phyloP scores from a whole-genome alignment of 2,888 invertebrate genomes.

The Cyaniris semiargus region DNA sequence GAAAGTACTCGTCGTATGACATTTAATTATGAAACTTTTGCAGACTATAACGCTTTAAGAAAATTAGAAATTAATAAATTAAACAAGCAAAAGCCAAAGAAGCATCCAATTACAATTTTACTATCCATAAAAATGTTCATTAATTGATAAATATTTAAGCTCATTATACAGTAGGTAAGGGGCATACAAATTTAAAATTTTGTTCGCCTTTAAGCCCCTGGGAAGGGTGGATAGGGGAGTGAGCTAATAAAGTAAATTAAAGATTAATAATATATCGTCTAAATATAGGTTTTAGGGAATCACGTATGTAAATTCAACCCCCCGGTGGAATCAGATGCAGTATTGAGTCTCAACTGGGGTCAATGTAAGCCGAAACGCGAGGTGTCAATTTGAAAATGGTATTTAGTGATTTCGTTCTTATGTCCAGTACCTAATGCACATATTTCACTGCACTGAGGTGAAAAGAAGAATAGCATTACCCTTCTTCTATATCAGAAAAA shows the following conservation, averaged over 20 bases:
- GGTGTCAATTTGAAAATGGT: not conserved
- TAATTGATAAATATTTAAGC: slow-evolving; percentile 31
- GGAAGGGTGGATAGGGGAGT: slow-evolving; percentile 66
- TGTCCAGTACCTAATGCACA: too few species aligned
- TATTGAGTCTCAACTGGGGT: slow-evolving; percentile 48
- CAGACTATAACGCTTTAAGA: not conserved
- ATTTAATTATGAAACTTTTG: not conserved
- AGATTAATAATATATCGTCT: slow-evolving; percentile 79
- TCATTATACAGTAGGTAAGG: slow-evolving; percentile 54
- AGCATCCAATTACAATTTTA: slow-evolving; percentile 22
- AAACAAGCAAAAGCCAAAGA: not conserved
- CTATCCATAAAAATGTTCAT: slow-evolving; percentile 30
- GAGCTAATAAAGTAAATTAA: slow-evolving; percentile 79
- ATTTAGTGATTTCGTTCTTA: not conserved
- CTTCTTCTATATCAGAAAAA: too few species aligned
- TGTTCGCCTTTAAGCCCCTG: slow-evolving; percentile 71
- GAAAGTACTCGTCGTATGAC: not conserved
- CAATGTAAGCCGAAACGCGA: not conserved
- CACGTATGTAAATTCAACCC: slow-evolving; percentile 65
- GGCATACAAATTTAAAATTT: slow-evolving; percentile 79
- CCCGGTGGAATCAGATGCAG: slow-evolving; percentile 58
- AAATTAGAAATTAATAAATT: not conserved
- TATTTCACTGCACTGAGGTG: too few species aligned
- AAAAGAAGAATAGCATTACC: too few species aligned
- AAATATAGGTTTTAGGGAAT: slow-evolving; percentile 70